A percentile compares a stretch with the other conserved stretches of the same genome.
These are phyloP conservation scores for Nymphalis c-album DNA, from an alignment of 2,888 invertebrate species.

Conservation along the genomic window DNA sequence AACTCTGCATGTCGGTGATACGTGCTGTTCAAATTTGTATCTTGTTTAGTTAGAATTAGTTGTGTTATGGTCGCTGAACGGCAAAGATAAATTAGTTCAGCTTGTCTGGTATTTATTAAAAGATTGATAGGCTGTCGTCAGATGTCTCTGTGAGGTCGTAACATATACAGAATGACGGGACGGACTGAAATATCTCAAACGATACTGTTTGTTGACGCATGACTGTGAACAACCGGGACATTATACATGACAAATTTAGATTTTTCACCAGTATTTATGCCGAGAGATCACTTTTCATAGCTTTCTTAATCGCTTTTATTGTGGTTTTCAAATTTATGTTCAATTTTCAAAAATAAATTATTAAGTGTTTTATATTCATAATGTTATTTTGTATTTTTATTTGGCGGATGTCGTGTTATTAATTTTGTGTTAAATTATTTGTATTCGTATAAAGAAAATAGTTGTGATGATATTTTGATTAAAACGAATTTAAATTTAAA, in stretches of 20 bases:
- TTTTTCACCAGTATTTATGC: constrained; percentile 48
- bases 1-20: constrained; percentile 37
- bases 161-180: constrained; percentile 60
- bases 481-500: too few relatives aligned
- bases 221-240: constrained; percentile 53
- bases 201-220: constrained; percentile 68
- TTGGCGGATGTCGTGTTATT: neutral
- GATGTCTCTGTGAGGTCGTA: constrained; percentile 71
- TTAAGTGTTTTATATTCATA: constrained; percentile 7
- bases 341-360: constrained; percentile 19
- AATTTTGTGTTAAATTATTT: neutral
- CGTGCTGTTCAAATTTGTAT: constrained; percentile 25
- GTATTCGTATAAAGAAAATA: too few relatives aligned
- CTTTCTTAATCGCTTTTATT: constrained; percentile 37
- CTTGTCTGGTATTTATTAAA: constrained; percentile 70
- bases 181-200: constrained; percentile 69
- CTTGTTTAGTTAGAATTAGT: constrained; percentile 34
- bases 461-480: too few relatives aligned
- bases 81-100: constrained; percentile 38
- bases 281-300: constrained; percentile 31
- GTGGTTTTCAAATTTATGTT: constrained; percentile 23
- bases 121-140: constrained; percentile 77
- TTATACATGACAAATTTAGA: constrained; percentile 65
- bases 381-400: neutral
- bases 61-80: constrained; percentile 7